Evolutionary conservation across 2,888 invertebrate species (phyloP), one percentile per base, ranked within the genome.

Genomic region (Ormyrus nitidulus): DNA sequence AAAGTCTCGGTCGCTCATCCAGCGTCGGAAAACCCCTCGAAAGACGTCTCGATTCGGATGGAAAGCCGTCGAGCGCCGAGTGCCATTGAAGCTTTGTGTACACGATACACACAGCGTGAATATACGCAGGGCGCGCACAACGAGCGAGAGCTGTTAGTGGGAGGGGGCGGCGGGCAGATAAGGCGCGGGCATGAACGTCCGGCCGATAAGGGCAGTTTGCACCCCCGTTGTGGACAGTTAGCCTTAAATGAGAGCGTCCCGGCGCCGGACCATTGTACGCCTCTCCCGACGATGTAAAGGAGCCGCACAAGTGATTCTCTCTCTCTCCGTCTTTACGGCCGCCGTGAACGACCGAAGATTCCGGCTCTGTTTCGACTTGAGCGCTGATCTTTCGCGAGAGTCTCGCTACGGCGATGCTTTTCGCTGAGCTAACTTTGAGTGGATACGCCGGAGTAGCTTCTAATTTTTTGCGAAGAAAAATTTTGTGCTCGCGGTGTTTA

Each of bases 221-320:
- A 89, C 90, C 89, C 89, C 87, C 85, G 88, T 88, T 89, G 89
- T 88, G 89, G 89, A 89, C 89, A 89, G 89, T 89, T 89, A 87
- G 89, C 86, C 87, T 89, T 86, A 86, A 89, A 89, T 87, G 89
- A 89, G 87, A 85, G 11, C 66, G 53, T 71, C 54, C 68, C 54
- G 53, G 34, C 62, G 53, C 64, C 51, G 62, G 59, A 54, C 72
- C 49, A 81, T 81, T 79, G 85, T 83, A 82, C 81, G 75, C 69
- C 61, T 48, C 65, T 69, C 49, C 79, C 82, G 72, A 74, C 82
- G 82, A 76, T 53, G 69, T 65, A 74, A 70, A 74, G 74, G 70
- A 69, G 51, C 59, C 56, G 65, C 68, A 49, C 77, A 81, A 77
- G 77, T 81, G 81, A 77, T 77, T 81, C 74, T 19, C 19, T 19